Evolutionary conservation across 2,888 invertebrate species (phyloP).

Genomic region (Sisyra terminalis): DNA sequence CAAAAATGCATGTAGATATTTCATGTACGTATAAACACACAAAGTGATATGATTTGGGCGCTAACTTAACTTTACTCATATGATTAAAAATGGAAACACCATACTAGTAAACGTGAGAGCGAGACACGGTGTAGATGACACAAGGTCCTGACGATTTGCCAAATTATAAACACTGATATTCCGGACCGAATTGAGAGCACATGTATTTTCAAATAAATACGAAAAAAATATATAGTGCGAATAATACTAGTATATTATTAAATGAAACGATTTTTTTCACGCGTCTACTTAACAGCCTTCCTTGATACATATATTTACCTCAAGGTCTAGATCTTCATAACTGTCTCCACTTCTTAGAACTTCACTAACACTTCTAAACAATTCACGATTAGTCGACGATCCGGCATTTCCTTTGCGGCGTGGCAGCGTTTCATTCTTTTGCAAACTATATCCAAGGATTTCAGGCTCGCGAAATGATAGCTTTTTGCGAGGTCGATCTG

Average conservation of each 20-base stretch:
- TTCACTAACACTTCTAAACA: conserved; percentile 20
- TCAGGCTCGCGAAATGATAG: conserved; percentile 77
- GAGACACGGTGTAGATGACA: conserved; percentile 1
- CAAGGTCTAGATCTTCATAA: conserved; percentile 40
- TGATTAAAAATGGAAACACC: too few species aligned
- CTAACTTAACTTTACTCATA: too few species aligned
- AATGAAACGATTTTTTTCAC: background rate
- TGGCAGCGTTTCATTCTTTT: conserved; percentile 19
- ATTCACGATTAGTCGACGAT: conserved; percentile 16
- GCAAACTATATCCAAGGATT: conserved; percentile 31
- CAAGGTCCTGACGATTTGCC: conserved; percentile 4
- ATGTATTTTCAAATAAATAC: too few species aligned
- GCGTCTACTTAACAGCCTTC: background rate
- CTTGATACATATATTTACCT: conserved; percentile 26
- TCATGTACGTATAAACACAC: too few species aligned
- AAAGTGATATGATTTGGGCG: too few species aligned
- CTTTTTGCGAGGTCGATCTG: conserved; percentile 62
- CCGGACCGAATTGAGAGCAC: too few species aligned
- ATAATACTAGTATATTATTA: background rate
- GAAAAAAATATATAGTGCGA: background rate
- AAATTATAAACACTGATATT: background rate
- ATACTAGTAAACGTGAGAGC: too few species aligned
- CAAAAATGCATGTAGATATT: too few species aligned
- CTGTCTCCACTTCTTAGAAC: conserved; percentile 25
- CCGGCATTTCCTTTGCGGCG: conserved; percentile 24